Evolutionary conservation across 2,113 vertebrate species (phyloP).

Genomic region (Cebus imitator): DNA sequence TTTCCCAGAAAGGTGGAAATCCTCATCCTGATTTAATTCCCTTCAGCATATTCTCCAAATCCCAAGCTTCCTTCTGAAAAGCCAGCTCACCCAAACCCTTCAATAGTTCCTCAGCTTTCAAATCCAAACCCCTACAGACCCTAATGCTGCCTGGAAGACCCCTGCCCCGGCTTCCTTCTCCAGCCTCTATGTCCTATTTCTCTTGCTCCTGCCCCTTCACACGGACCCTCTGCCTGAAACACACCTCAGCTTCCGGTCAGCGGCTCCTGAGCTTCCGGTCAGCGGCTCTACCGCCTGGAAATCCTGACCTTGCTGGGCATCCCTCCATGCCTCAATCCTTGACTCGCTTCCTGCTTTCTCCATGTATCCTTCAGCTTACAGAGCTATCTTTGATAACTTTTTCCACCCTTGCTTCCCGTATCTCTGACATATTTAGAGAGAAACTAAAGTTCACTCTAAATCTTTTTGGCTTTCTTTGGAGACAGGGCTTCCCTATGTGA

Average conservation of each 20-base stretch:
- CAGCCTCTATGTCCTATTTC: rapidly evolving
- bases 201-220: neutral
- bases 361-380: neutral
- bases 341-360: rapidly evolving
- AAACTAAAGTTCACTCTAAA: neutral
- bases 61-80: neutral
- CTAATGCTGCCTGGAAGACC: rapidly evolving
- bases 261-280: neutral
- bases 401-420: neutral
- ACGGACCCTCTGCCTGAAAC: neutral
- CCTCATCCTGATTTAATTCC: neutral
- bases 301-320: neutral
- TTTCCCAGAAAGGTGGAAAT: rapidly evolving
- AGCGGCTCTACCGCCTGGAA: neutral
- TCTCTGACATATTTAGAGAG: neutral
- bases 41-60: neutral
- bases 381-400: neutral
- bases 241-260: neutral
- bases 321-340: rapidly evolving
- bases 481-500: neutral
- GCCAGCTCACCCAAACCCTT: too few relatives aligned
- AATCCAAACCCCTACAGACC: too few relatives aligned
- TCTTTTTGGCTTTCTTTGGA: neutral
- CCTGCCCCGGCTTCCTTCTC: rapidly evolving
- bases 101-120: neutral